Percentiles rank a stretch among this genome's conserved stretches.
phyloP scores from a whole-genome alignment of 2,888 invertebrate species.

The Rhyacophila evoluta region DNA sequence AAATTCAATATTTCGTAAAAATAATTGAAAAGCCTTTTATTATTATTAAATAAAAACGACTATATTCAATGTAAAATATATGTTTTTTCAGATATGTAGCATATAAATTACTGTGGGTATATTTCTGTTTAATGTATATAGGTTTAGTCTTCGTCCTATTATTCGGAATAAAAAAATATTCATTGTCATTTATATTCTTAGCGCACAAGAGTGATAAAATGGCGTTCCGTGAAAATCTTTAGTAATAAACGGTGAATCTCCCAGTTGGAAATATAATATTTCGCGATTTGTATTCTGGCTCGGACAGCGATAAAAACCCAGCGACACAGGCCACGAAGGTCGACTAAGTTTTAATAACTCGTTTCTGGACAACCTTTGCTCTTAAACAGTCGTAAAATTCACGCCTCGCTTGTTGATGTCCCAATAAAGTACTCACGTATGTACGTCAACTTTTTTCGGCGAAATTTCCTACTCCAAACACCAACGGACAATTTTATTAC shows the following conservation, averaged over 20 bases:
- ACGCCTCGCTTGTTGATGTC: slow-evolving; percentile 43
- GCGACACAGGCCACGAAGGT: slow-evolving; percentile 44
- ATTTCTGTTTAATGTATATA: no score
- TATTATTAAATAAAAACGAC: no score
- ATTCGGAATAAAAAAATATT: background rate
- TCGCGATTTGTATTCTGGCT: slow-evolving; percentile 38
- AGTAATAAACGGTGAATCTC: background rate
- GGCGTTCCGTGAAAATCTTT: background rate
- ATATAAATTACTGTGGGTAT: no score
- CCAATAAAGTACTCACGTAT: slow-evolving; percentile 31
- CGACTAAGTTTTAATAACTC: slow-evolving; percentile 46
- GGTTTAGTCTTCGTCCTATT: no score
- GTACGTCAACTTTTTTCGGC: background rate
- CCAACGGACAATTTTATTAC: background rate
- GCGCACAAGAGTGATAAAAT: slow-evolving; percentile 3
- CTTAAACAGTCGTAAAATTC: slow-evolving; percentile 48
- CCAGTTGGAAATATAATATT: slow-evolving; percentile 12
- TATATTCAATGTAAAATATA: no score
- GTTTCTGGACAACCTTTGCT: slow-evolving; percentile 44
- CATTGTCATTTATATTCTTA: background rate
- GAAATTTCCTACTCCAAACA: background rate
- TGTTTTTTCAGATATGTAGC: no score
- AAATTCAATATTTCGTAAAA: no score
- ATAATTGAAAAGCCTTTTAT: no score
- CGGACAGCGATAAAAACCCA: slow-evolving; percentile 31